A percentile compares a stretch with the other conserved stretches of the same genome.
These are phyloP conservation scores for Mythimna pallens DNA, from an alignment of 2,888 invertebrate species.

Conservation along the genomic window DNA sequence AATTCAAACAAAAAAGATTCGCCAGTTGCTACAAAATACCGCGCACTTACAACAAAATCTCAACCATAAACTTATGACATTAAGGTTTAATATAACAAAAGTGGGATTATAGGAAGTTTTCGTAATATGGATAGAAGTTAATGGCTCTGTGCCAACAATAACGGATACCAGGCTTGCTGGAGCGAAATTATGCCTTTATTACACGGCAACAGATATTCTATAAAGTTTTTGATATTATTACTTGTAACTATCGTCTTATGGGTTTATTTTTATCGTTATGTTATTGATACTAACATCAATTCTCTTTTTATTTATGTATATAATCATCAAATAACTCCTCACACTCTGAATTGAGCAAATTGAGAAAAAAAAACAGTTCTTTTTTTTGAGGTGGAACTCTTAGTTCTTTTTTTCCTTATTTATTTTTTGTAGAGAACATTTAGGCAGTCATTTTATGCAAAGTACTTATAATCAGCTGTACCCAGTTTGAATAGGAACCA, in stretches of 20 bases:
- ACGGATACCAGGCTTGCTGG: constrained; percentile 70
- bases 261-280: constrained; percentile 35
- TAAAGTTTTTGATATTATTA: constrained; percentile 51
- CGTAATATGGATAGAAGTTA: constrained; percentile 79
- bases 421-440: no score
- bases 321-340: no score
- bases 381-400: no score
- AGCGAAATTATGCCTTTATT: constrained; percentile 73
- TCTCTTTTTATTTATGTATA: no score
- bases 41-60: constrained; percentile 53
- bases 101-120: constrained; percentile 76
- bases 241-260: constrained; percentile 36
- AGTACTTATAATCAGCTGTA: no score
- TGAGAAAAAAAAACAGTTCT: no score
- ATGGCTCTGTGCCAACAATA: constrained; percentile 82
- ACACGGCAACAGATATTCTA: constrained; percentile 68
- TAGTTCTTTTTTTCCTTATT: no score
- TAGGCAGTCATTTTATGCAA: no score
- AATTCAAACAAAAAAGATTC: constrained; percentile 60
- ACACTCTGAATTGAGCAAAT: no score
- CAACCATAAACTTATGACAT: constrained; percentile 65
- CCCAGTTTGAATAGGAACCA: no score
- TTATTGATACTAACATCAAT: neutral
- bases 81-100: constrained; percentile 76
- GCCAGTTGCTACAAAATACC: constrained; percentile 58